Conservation (phyloP, 1,140 invertebrate species). For the Atta texana region DNA sequence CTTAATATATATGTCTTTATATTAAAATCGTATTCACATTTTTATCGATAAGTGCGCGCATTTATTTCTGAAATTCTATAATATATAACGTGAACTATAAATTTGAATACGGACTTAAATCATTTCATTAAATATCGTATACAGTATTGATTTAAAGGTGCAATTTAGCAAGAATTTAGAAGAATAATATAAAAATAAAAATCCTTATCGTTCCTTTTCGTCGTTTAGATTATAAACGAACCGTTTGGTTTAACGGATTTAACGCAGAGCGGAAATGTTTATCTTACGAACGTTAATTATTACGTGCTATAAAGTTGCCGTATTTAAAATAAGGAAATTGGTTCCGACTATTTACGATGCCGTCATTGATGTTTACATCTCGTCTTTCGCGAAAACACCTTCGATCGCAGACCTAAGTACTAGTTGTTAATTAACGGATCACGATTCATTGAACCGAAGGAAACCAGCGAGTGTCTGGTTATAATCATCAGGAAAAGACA, state of each 20-base stretch:
- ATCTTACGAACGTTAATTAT: constrained; percentile 40
- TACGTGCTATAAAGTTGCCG: constrained; percentile 43
- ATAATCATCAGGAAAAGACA: not conserved
- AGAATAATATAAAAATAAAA: constrained; percentile 12
- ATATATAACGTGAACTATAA: too few relatives aligned
- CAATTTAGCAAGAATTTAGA: not conserved
- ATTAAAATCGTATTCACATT: too few relatives aligned
- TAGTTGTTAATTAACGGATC: constrained; percentile 21
- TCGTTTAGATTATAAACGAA: constrained; percentile 41
- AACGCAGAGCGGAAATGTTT: constrained; percentile 10
- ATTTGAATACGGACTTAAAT: not conserved
- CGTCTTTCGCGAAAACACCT: not conserved
- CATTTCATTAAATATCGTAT: not conserved
- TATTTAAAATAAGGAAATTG: constrained; percentile 51
- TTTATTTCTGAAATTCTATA: too few relatives aligned
- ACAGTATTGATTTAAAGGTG: not conserved
- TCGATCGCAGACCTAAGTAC: not conserved
- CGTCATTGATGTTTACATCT: constrained; percentile 6
- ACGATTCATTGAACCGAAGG: not conserved
- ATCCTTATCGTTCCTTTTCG: not conserved
- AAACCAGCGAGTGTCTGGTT: not conserved
- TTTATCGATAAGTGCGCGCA: too few relatives aligned
- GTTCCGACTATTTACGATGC: constrained; percentile 35
- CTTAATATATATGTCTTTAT: too few relatives aligned
- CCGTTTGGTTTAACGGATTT: constrained; percentile 9